These are phyloP conservation scores for Pandemis heparana DNA, from an alignment of 2,888 invertebrate species.

Conservation along the genomic window DNA sequence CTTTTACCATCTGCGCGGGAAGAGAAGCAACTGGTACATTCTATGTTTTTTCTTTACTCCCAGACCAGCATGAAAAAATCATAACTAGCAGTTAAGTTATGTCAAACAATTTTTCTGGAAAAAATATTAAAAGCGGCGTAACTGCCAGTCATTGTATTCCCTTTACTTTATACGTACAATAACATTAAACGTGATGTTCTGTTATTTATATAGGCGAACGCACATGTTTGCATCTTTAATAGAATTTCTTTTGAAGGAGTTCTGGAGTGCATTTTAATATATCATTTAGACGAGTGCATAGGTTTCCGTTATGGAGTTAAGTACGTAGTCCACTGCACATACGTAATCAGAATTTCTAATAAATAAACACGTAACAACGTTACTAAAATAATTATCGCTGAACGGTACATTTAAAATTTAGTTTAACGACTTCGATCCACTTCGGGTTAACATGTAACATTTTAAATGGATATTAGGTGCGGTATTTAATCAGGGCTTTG, in stretches of 20 bases:
- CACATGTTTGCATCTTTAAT: conserved; percentile 29
- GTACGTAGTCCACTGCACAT: neutral
- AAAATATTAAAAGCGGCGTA: neutral
- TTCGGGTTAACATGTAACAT: neutral
- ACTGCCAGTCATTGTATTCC: neutral
- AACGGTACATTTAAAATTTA: neutral
- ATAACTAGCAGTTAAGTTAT: neutral
- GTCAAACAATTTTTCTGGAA: neutral
- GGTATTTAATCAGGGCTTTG: neutral
- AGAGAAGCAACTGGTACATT: too few relatives aligned
- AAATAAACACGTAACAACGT: neutral
- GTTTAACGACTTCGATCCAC: neutral
- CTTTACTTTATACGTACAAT: neutral
- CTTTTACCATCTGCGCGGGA: too few relatives aligned
- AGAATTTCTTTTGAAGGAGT: conserved; percentile 33
- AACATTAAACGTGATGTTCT: neutral
- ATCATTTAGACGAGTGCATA: conserved; percentile 16
- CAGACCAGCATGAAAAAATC: too few relatives aligned
- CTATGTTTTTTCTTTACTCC: too few relatives aligned
- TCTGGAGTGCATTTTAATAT: conserved; percentile 29
- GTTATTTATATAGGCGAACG: conserved; percentile 19
- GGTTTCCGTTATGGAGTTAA: neutral
- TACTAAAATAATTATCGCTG: neutral
- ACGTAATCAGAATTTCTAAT: neutral
- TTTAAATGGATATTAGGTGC: neutral